phyloP scores from a whole-genome alignment of 2,888 invertebrate species.

The Anthophora plumipes region DNA sequence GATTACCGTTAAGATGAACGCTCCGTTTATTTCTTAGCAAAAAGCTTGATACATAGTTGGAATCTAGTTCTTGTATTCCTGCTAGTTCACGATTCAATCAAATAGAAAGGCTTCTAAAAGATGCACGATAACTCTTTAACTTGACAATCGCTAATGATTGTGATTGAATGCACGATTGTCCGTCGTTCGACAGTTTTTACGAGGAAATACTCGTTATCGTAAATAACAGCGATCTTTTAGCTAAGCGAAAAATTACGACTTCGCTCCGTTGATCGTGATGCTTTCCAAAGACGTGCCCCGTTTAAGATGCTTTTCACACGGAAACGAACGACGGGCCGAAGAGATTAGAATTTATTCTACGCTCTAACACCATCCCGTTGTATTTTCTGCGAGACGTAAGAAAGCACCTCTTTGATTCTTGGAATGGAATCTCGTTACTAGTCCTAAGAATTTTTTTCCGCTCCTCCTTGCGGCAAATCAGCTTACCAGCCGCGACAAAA shows the following conservation, averaged over 20 bases:
- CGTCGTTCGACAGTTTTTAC: slow-evolving; percentile 17
- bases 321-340: slow-evolving; percentile 26
- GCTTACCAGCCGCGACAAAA: slow-evolving; percentile 31
- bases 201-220: slow-evolving; percentile 27
- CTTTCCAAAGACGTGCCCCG: slow-evolving; percentile 4
- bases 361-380: slow-evolving; percentile 23
- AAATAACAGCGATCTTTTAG: slow-evolving; percentile 21
- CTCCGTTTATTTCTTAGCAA: background rate
- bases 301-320: slow-evolving; percentile 26
- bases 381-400: slow-evolving; percentile 28
- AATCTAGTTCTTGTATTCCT: background rate
- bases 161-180: slow-evolving; percentile 38
- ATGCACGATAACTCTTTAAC: slow-evolving; percentile 16
- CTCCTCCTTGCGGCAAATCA: slow-evolving; percentile 25
- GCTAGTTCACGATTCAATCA: background rate
- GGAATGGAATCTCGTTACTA: slow-evolving; percentile 58
- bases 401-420: slow-evolving; percentile 23
- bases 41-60: background rate
- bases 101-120: background rate
- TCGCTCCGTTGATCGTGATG: background rate
- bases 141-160: slow-evolving; percentile 34
- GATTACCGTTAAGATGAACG: background rate
- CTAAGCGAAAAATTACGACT: slow-evolving; percentile 26
- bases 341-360: slow-evolving; percentile 20
- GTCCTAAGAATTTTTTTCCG: slow-evolving; percentile 31